phyloP scores from a whole-genome alignment of 1,140 invertebrate species.

The Neotoxoptera formosana region DNA sequence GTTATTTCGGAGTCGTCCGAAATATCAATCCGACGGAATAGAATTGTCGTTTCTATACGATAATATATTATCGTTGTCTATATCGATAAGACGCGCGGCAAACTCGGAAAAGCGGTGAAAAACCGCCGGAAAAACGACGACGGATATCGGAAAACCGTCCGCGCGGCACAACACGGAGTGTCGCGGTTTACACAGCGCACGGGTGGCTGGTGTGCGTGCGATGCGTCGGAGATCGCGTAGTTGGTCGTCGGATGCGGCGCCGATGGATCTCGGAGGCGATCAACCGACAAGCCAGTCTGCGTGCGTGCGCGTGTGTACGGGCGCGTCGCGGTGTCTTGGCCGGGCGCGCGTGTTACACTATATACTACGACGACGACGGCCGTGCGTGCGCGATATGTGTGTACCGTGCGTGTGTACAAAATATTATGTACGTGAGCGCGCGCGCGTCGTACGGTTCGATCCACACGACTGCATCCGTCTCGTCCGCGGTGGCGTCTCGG shows the following conservation, averaged over 20 bases:
- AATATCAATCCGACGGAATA: background rate
- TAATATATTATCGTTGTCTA: too few relatives aligned
- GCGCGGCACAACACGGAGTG: background rate
- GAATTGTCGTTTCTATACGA: too few relatives aligned
- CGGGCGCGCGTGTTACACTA: background rate
- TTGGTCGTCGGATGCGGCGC: background rate
- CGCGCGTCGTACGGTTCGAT: constrained; percentile 44
- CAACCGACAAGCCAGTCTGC: background rate
- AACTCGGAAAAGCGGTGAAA: background rate
- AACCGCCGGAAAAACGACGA: background rate
- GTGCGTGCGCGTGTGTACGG: background rate
- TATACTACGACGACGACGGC: background rate
- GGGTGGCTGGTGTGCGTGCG: too few relatives aligned
- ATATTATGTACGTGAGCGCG: background rate
- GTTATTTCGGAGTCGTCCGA: background rate
- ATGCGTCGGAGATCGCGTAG: background rate
- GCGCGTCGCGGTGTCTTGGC: background rate
- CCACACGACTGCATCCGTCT: constrained; percentile 52
- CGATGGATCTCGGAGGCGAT: background rate
- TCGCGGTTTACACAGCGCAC: background rate
- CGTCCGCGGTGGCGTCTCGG: constrained; percentile 55
- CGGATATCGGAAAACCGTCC: background rate
- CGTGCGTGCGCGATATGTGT: background rate
- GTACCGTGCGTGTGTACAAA: background rate
- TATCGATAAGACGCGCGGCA: background rate